phyloP scores from a whole-genome alignment of 2,888 invertebrate species.

The Phytoseiulus persimilis region DNA sequence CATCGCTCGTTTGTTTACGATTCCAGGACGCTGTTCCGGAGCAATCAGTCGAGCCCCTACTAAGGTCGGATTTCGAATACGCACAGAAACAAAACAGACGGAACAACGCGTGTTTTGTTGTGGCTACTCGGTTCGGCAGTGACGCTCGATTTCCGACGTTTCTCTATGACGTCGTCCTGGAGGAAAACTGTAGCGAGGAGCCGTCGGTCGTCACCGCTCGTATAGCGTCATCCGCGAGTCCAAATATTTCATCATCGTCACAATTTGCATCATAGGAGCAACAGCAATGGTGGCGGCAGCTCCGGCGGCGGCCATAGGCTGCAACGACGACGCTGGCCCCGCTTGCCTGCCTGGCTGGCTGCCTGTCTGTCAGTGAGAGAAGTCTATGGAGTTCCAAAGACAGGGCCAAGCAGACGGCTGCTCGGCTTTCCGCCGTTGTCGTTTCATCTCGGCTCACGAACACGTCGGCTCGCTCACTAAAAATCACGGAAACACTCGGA shows the following conservation, averaged over 20 bases:
- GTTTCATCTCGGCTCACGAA: too few species aligned
- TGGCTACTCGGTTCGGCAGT: not conserved
- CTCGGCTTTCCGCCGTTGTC: too few species aligned
- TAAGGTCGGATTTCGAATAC: not conserved
- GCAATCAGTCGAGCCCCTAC: too few species aligned
- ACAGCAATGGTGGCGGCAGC: not conserved
- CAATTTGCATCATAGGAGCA: slow-evolving; percentile 5
- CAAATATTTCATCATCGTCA: slow-evolving; percentile 5
- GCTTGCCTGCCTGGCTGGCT: not conserved
- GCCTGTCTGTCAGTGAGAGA: not conserved
- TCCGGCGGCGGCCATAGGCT: not conserved
- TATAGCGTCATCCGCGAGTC: not conserved
- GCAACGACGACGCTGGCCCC: not conserved
- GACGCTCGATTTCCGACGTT: not conserved
- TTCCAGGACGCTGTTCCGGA: too few species aligned
- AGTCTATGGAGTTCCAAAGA: not conserved
- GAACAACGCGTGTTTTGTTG: not conserved
- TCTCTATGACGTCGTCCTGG: not conserved
- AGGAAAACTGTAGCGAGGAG: not conserved
- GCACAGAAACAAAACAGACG: not conserved
- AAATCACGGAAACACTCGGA: too few species aligned
- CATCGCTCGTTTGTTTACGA: too few species aligned
- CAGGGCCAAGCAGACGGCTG: not conserved
- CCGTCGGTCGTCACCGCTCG: not conserved
- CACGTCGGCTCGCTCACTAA: too few species aligned